Evolutionary conservation across 2,113 vertebrate genomes (phyloP), one percentile per base, ranked within the genome.

Genomic region (Bubo blakistoni): DNA sequence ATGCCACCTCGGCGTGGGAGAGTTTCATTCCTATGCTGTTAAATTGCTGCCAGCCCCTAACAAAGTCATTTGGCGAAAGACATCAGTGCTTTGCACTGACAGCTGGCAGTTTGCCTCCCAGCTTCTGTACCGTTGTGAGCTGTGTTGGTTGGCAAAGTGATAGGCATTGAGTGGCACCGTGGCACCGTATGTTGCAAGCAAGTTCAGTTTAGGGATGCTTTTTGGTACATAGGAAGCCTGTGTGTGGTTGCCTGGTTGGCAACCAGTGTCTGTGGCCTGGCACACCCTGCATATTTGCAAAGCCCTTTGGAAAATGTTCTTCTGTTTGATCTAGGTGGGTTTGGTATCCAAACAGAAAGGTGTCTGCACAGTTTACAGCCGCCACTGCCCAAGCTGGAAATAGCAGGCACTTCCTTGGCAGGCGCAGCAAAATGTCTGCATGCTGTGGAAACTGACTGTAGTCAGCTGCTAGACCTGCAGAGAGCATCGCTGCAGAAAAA

Each of bases 41-140:
- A 57, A 61, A 49, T 44, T 67, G 32, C 74, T 93, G 42, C 67
- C 58, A 78, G 47, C 25, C 38, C 38, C n/a, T 77, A 19, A 63
- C 26, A 30, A 73, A 82, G 42, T 81, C 3, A 67, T 79, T 76
- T 91, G 30, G 36, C 30, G 62, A 57, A 49, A 80, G 46, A 19
- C 17, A 27, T 59, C 0, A 2, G 13, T 30, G 70, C 26, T 91
- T 96, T 94, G 29, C 63, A 29, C 32, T 51, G 16, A 34, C 25
- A 73, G 46, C 76, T 88, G 74, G 70, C 81, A 77, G 12, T 49
- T 88, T 0, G 3, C 9, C 36, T 62, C 29, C 16, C 29, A 38
- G 22, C 42, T 70, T 86, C 58, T 80, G 63, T 74, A 19, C 11
- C 10, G 11, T 76, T 65, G 13, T 0, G 0, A 63, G 16, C 26